Conservation (phyloP, 2,888 invertebrate species). For the Serrognathus titanus region DNA sequence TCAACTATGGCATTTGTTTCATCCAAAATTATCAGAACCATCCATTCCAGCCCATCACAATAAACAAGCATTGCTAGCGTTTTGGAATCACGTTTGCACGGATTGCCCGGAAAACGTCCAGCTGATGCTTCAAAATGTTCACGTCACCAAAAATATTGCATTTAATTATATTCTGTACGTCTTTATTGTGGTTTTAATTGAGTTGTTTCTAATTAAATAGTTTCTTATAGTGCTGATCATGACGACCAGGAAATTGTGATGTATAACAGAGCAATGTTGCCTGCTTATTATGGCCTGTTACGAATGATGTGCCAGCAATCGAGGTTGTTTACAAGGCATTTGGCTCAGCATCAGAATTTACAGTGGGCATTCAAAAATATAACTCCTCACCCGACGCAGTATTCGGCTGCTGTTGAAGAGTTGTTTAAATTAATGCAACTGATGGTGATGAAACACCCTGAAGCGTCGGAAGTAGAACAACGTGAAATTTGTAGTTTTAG, state of each 20-base stretch:
- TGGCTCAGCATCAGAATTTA: slow-evolving; percentile 91
- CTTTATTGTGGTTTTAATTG: slow-evolving; percentile 10
- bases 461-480: slow-evolving; percentile 71
- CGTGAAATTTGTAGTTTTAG: slow-evolving; percentile 83
- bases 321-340: slow-evolving; percentile 75
- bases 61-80: slow-evolving; percentile 77
- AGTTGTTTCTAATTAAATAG: not conserved
- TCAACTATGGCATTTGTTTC: slow-evolving; percentile 91
- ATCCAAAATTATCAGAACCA: slow-evolving; percentile 91
- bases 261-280: slow-evolving; percentile 91
- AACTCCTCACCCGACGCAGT: slow-evolving; percentile 92
- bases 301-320: slow-evolving; percentile 89
- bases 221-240: slow-evolving; percentile 78
- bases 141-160: slow-evolving; percentile 90
- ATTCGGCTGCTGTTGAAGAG: slow-evolving; percentile 88
- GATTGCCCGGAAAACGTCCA: slow-evolving; percentile 93
- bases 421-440: slow-evolving; percentile 86
- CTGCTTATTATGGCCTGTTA: slow-evolving; percentile 86
- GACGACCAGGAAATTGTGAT: slow-evolving; percentile 94
- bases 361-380: slow-evolving; percentile 97
- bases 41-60: slow-evolving; percentile 79
- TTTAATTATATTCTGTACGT: slow-evolving; percentile 94
- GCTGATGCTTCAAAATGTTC: slow-evolving; percentile 79
- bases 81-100: slow-evolving; percentile 90
- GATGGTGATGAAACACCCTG: slow-evolving; percentile 80